phyloP scores from a whole-genome alignment of 1,140 invertebrate species.

The Drosophila orena region DNA sequence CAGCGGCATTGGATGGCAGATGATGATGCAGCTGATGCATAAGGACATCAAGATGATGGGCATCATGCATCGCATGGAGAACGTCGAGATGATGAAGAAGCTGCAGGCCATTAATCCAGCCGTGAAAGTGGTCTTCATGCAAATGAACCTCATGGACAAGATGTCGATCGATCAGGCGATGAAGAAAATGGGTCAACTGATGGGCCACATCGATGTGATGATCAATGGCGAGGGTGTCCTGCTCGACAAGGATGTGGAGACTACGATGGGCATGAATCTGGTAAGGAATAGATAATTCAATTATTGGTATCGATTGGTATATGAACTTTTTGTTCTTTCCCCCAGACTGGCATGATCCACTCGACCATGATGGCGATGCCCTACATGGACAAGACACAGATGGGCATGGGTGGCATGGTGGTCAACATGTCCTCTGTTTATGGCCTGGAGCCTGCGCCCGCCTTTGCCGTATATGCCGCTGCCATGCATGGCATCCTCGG shows the following conservation, averaged over 20 bases:
- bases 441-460: slow-evolving; percentile 85
- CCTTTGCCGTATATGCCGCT: slow-evolving; percentile 85
- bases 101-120: slow-evolving; percentile 61
- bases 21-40: slow-evolving; percentile 71
- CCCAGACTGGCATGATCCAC: slow-evolving; percentile 68
- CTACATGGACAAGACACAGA: slow-evolving; percentile 87
- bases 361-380: slow-evolving; percentile 65
- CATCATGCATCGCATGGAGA: slow-evolving; percentile 75
- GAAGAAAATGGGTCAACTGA: slow-evolving; percentile 55
- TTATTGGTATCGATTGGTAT: too few species aligned
- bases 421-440: slow-evolving; percentile 88
- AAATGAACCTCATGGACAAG: slow-evolving; percentile 70
- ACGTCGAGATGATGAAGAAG: slow-evolving; percentile 75
- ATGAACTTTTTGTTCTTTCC: not conserved
- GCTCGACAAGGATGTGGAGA: slow-evolving; percentile 75
- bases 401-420: slow-evolving; percentile 87
- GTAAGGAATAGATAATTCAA: slow-evolving; percentile 23
- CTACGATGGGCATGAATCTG: slow-evolving; percentile 77
- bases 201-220: slow-evolving; percentile 76
- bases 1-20: slow-evolving; percentile 71
- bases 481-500: slow-evolving; percentile 86
- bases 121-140: slow-evolving; percentile 63
- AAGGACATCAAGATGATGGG: slow-evolving; percentile 69
- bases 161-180: slow-evolving; percentile 66
- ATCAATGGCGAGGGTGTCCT: slow-evolving; percentile 75